Base-by-base conservation (phyloP, 2,888 invertebrate species). In the Sycophila texana region DNA sequence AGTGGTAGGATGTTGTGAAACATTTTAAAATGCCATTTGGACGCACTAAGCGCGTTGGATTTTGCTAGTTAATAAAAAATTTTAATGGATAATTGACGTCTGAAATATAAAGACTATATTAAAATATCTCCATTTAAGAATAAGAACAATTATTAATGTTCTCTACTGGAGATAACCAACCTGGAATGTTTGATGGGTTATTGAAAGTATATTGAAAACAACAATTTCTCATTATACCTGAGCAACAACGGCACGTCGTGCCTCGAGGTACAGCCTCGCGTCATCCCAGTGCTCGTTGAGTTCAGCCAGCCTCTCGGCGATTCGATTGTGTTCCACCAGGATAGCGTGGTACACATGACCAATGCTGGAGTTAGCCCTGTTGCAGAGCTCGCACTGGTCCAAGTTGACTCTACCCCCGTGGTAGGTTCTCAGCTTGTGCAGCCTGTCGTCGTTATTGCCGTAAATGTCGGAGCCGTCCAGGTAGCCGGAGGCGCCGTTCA, bases 401-500 rank as follows among this genome's bases (percentile, higher is more conserved):
- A 94, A 87, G 84, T 95, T 94, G 0, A 96, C 94, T 84, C 94
- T 93, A 16, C 96, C 96, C 14, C 93, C 93, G 74, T 93, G 93
- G 86, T 94, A 95, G 0, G 94, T 93, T 47, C 96, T 91, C 4
- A 96, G 88, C 0, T 93, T 92, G 70, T 95, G 93, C 2, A 95
- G 91, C 83, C 94, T 94, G 81, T 94, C 94, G 72, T 95, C 94
- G 0, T 95, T 95, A 81, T 93, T 93, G 14, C 97, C 97, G 88
- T 97, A 97, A 73, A 97, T 90, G 0, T 94, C 95, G 0, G 96
- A 96, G 0, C 94, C 97, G 86, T 97, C 97, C 77, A 97, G 91
- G 88, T 95, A 96, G 1, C 95, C 93, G 0, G 97, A 95, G 0
- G 95, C 97, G 79, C 95, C 92, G 90, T 97, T 97, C 94, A 97